Percentiles rank a stretch among this genome's conserved stretches.
Conservation (phyloP, 35 echinoderm and acorn worm species). For the Apostichopus californicus region DNA sequence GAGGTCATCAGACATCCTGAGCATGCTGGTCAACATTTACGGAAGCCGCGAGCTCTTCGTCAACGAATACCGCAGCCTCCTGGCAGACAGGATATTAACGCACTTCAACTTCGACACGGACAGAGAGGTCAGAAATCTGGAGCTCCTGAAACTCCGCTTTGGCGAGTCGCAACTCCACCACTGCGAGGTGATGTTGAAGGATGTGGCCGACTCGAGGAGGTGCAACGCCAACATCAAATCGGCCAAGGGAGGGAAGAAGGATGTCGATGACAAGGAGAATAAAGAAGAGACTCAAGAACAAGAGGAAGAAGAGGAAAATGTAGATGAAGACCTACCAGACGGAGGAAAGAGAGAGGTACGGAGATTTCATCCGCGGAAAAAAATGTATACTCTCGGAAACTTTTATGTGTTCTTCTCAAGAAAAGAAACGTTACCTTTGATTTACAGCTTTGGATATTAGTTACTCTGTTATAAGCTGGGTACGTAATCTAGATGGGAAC, state of each 20-base stretch:
- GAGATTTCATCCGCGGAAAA: background rate
- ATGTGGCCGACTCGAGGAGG: slow-evolving; percentile 93
- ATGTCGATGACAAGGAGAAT: slow-evolving; percentile 63
- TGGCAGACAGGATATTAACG: slow-evolving; percentile 91
- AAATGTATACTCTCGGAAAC: background rate
- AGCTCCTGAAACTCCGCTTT: slow-evolving; percentile 91
- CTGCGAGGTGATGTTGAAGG: slow-evolving; percentile 98
- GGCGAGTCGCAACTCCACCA: slow-evolving; percentile 96
- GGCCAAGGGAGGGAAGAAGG: slow-evolving; percentile 27
- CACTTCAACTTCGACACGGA: slow-evolving; percentile 96
- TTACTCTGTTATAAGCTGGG: too few species aligned
- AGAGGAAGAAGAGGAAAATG: slow-evolving; percentile 20
- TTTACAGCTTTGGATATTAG: too few species aligned
- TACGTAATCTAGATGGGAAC: too few species aligned
- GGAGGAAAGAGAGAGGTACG: background rate
- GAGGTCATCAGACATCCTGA: slow-evolving; percentile 94
- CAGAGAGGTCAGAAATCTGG: slow-evolving; percentile 87
- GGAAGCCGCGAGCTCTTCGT: slow-evolving; percentile 90
- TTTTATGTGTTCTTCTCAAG: too few species aligned
- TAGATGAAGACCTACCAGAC: background rate
- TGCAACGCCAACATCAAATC: slow-evolving; percentile 83
- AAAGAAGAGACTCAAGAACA: slow-evolving; percentile 42
- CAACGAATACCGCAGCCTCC: slow-evolving; percentile 92
- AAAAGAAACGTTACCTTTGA: too few species aligned
- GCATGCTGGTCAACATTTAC: slow-evolving; percentile 94